Conservation (phyloP, 2,888 invertebrate species). For the Pachydiplax longipennis region DNA sequence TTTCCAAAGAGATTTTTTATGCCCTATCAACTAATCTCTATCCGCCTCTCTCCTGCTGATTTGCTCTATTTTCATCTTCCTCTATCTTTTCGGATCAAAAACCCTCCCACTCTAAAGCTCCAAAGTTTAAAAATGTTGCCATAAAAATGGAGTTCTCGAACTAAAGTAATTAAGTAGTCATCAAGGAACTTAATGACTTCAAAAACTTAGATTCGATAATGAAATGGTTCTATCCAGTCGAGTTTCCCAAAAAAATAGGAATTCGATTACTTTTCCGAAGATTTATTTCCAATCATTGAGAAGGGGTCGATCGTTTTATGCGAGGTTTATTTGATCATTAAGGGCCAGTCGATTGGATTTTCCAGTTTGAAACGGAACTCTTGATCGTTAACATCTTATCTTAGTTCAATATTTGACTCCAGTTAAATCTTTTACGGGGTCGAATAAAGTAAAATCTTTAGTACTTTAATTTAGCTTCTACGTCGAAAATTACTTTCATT, state of each 20-base stretch:
- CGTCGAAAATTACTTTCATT: no score
- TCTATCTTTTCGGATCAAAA: not conserved
- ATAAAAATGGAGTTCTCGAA: not conserved
- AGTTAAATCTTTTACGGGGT: no score
- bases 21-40: not conserved
- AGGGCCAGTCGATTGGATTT: not conserved
- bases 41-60: not conserved
- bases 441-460: no score
- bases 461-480: no score
- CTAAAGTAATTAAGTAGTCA: slow-evolving; percentile 39
- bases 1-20: no score
- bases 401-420: no score
- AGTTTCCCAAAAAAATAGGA: not conserved
- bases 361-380: no score
- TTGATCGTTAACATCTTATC: no score
- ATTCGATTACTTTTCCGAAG: not conserved
- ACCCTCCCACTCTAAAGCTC: not conserved
- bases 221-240: not conserved
- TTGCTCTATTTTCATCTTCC: not conserved
- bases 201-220: slow-evolving; percentile 37
- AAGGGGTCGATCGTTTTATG: not conserved
- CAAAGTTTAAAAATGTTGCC: not conserved
- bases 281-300: not conserved
- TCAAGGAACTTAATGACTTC: slow-evolving; percentile 32
- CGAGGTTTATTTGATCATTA: not conserved